These are phyloP conservation scores for Melanostoma scalare DNA, from an alignment of 2,888 invertebrate genomes.

Conservation along the genomic window DNA sequence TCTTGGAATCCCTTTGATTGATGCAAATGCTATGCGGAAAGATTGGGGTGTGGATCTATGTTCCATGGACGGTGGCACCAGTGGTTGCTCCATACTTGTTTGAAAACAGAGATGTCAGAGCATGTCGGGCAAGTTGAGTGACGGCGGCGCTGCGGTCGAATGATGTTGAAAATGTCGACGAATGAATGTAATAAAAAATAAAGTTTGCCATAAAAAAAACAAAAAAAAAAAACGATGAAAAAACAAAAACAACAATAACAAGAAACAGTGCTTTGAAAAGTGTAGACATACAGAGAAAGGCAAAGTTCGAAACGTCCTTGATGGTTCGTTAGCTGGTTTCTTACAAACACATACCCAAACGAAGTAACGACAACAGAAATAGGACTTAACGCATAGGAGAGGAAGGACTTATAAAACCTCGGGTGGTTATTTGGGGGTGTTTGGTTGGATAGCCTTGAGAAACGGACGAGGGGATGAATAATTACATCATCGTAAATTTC, in stretches of 20 bases:
- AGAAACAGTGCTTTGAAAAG: background rate
- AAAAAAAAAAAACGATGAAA: too few relatives aligned
- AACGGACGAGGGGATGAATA: slow-evolving; percentile 28
- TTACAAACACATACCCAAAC: slow-evolving; percentile 25
- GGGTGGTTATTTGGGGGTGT: background rate
- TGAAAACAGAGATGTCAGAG: slow-evolving; percentile 38
- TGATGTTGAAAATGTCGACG: slow-evolving; percentile 45
- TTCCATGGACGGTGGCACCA: slow-evolving; percentile 1
- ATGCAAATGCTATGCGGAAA: slow-evolving; percentile 68
- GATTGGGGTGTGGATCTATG: slow-evolving; percentile 28
- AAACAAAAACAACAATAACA: slow-evolving; percentile 21
- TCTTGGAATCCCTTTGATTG: slow-evolving; percentile 67
- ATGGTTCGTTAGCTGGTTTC: slow-evolving; percentile 55
- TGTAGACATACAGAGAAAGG: slow-evolving; percentile 27
- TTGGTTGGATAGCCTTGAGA: background rate
- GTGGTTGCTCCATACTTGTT: slow-evolving; percentile 17
- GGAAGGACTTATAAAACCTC: slow-evolving; percentile 5
- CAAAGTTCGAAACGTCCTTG: slow-evolving; percentile 67
- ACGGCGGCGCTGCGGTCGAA: slow-evolving; percentile 55
- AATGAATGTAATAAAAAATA: slow-evolving; percentile 58
- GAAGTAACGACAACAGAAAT: slow-evolving; percentile 28
- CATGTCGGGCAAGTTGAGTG: slow-evolving; percentile 43
- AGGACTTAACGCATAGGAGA: slow-evolving; percentile 13
- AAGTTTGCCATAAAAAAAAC: slow-evolving; percentile 23
- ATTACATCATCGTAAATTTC: slow-evolving; percentile 67